Percentiles rank a stretch among this genome's conserved stretches.
phyloP scores from a whole-genome alignment of 2,113 vertebrate species.

The Pampusana beccarii region DNA sequence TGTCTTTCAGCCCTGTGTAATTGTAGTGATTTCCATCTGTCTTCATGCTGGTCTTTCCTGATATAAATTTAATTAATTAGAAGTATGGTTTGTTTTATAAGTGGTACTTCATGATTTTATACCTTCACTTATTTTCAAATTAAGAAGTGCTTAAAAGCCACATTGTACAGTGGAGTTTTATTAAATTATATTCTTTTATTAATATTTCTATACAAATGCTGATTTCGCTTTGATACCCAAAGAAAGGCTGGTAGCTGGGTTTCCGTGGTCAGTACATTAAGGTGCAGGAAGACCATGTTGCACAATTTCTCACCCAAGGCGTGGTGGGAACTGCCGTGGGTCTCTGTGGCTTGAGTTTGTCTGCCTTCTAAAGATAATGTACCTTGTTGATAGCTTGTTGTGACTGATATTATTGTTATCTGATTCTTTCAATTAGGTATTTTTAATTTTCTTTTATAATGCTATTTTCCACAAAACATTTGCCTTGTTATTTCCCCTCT shows the following conservation, averaged over 20 bases:
- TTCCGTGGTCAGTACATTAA: neutral
- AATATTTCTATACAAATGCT: neutral
- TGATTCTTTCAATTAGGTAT: neutral
- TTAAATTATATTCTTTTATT: neutral
- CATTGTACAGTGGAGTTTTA: neutral
- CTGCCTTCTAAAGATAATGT: neutral
- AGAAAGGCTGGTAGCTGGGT: neutral
- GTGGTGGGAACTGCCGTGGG: neutral
- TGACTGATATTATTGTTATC: neutral
- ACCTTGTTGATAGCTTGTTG: constrained; percentile 13
- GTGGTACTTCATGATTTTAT: neutral
- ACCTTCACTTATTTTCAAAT: neutral
- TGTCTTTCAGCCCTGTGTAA: neutral
- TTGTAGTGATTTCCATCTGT: neutral
- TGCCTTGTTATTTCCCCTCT: neutral
- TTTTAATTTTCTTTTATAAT: constrained; percentile 32
- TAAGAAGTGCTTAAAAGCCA: neutral
- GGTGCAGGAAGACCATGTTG: neutral
- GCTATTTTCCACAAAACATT: neutral
- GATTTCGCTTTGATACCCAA: neutral
- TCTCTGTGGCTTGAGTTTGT: neutral
- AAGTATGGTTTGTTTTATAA: neutral
- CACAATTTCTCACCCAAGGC: neutral
- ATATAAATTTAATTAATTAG: neutral
- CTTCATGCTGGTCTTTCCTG: neutral